These are phyloP conservation scores for Papilio helenus DNA, from an alignment of 1,140 invertebrate species.

Conservation along the genomic window DNA sequence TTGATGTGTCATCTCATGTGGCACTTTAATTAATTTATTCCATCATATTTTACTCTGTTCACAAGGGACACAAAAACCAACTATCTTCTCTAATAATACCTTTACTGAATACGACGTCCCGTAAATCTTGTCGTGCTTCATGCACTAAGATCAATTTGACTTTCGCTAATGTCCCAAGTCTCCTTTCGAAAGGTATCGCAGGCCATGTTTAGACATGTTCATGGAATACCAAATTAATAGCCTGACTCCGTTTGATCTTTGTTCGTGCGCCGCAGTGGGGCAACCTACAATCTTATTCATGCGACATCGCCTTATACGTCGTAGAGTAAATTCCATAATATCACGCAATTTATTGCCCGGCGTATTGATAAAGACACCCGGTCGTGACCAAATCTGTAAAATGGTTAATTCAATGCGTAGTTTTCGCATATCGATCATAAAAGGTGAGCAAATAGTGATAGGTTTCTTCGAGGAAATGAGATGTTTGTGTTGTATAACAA, in stretches of 20 bases:
- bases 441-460: conserved; percentile 43
- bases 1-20: neutral
- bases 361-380: conserved; percentile 5
- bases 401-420: conserved; percentile 33
- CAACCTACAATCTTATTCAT: conserved; percentile 15
- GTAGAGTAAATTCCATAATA: conserved; percentile 16
- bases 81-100: no score
- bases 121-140: conserved; percentile 1
- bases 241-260: conserved; percentile 24
- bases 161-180: conserved; percentile 11
- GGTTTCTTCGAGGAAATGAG: conserved; percentile 41
- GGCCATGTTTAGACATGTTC: neutral
- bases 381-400: conserved; percentile 36
- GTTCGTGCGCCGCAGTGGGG: neutral
- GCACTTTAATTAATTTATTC: neutral
- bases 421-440: conserved; percentile 48
- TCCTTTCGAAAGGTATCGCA: neutral
- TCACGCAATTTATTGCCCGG: conserved; percentile 2
- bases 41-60: no score
- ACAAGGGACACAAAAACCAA: no score
- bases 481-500: conserved; percentile 38
- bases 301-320: conserved; percentile 23
- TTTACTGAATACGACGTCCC: neutral
- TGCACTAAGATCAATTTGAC: conserved; percentile 3
- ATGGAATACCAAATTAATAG: conserved; percentile 16